Percentiles rank a stretch among this genome's conserved stretches.
Conservation (phyloP, 2,888 invertebrate species). For the Drosophila pseudotakahashii region DNA sequence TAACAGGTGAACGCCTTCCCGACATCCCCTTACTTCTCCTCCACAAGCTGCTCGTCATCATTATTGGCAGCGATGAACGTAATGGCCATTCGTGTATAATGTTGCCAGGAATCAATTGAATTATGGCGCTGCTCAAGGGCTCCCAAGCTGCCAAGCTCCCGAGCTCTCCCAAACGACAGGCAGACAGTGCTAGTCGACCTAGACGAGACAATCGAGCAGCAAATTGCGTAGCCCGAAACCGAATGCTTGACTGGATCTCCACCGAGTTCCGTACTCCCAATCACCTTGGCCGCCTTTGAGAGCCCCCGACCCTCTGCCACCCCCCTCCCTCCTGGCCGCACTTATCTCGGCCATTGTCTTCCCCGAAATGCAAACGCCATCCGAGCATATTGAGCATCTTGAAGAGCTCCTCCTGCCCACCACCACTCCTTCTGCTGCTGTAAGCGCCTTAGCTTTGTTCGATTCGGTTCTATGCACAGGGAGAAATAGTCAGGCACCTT, state of each 20-base stretch:
- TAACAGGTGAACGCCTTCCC: slow-evolving; percentile 40
- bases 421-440: slow-evolving; percentile 3
- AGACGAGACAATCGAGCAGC: slow-evolving; percentile 75
- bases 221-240: slow-evolving; percentile 79
- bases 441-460: slow-evolving; percentile 51
- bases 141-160: slow-evolving; percentile 11
- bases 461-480: not conserved
- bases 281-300: slow-evolving; percentile 4
- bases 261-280: not conserved
- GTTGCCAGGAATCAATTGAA: slow-evolving; percentile 74
- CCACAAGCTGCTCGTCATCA: slow-evolving; percentile 31
- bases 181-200: slow-evolving; percentile 10
- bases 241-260: slow-evolving; percentile 64
- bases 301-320: not conserved
- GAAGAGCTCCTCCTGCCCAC: slow-evolving; percentile 23
- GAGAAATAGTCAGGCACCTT: no score
- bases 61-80: slow-evolving; percentile 68
- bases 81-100: slow-evolving; percentile 62
- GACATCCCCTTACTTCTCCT: no score
- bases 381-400: slow-evolving; percentile 69
- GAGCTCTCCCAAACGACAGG: slow-evolving; percentile 2
- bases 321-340: slow-evolving; percentile 1
- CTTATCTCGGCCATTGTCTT: slow-evolving; percentile 45
- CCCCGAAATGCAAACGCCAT: slow-evolving; percentile 64
- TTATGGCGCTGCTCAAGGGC: slow-evolving; percentile 62